A percentile compares a stretch with the other conserved stretches of the same genome.
Conservation (phyloP, 1,140 invertebrate genomes). For the Mamestra configurata region DNA sequence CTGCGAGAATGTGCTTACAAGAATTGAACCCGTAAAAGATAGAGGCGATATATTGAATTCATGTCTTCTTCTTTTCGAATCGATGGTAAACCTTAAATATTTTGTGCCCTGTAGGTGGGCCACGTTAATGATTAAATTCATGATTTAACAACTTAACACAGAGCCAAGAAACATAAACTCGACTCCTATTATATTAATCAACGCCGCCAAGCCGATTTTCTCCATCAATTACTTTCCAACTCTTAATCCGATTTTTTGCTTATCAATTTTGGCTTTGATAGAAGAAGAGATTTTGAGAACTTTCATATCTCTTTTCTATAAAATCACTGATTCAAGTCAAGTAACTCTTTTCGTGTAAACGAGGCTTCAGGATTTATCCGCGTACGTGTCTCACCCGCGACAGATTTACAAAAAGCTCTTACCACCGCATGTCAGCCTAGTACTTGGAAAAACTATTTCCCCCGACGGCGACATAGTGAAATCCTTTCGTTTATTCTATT, state of each 20-base stretch:
- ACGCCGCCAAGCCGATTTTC: no score
- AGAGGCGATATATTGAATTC: no score
- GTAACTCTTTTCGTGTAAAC: background rate
- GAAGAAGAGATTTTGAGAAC: background rate
- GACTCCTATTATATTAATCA: no score
- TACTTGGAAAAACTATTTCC: constrained; percentile 63
- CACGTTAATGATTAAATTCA: no score
- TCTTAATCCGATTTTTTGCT: no score
- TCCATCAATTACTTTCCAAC: no score
- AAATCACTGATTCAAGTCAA: background rate
- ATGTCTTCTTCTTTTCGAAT: no score
- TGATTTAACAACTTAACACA: no score
- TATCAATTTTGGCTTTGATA: no score
- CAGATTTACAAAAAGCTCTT: constrained; percentile 64
- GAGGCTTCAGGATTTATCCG: constrained; percentile 43
- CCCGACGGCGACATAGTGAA: background rate
- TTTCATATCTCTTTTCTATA: background rate
- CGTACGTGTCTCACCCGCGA: constrained; percentile 50
- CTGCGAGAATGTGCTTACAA: background rate
- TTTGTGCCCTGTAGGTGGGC: no score
- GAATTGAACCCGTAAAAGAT: background rate
- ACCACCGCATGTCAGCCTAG: constrained; percentile 59
- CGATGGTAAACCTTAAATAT: no score
- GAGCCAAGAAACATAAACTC: no score
- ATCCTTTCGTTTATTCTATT: constrained; percentile 42